Percentiles rank a stretch among this genome's conserved stretches.
Evolutionary conservation across 2,113 vertebrate species (phyloP).

Genomic region (Lagopus leucura): DNA sequence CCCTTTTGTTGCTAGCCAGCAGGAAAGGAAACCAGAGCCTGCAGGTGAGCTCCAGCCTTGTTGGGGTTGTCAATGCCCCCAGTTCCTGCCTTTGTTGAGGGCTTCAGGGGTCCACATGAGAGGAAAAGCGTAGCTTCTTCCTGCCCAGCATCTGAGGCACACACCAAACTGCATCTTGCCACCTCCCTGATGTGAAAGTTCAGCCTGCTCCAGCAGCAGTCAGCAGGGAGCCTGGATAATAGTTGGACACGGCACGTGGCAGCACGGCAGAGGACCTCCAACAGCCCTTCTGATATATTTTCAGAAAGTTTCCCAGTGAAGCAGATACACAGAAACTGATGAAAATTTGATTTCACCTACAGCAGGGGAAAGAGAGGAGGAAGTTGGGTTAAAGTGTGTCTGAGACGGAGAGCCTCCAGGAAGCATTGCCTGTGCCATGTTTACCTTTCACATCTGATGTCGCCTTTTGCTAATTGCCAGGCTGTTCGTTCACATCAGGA

Average conservation of each 20-base stretch:
- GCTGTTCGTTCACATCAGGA: neutral
- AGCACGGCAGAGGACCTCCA: neutral
- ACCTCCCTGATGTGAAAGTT: conserved; percentile 31
- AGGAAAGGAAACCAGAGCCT: neutral
- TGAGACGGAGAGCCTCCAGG: neutral
- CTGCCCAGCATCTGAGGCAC: neutral
- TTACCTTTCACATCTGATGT: conserved; percentile 3
- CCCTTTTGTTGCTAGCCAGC: neutral
- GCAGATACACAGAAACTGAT: neutral
- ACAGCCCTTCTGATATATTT: neutral
- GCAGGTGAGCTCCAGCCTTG: neutral
- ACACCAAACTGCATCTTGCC: conserved; percentile 14
- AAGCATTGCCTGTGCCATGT: neutral
- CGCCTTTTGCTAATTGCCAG: conserved; percentile 22
- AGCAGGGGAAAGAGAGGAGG: neutral
- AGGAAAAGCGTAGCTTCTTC: neutral
- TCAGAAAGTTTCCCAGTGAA: conserved; percentile 33
- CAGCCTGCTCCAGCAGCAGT: neutral
- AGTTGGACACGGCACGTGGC: neutral
- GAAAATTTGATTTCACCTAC: neutral
- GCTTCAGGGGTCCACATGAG: neutral
- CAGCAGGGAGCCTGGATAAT: conserved; percentile 22
- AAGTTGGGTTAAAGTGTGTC: conserved; percentile 26
- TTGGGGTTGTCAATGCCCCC: neutral
- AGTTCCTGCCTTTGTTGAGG: neutral